Evolutionary conservation across 2,797 vertebrate genomes (phyloP), one percentile per base, ranked within the genome.

Genomic region (Rhinoraja longicauda): DNA sequence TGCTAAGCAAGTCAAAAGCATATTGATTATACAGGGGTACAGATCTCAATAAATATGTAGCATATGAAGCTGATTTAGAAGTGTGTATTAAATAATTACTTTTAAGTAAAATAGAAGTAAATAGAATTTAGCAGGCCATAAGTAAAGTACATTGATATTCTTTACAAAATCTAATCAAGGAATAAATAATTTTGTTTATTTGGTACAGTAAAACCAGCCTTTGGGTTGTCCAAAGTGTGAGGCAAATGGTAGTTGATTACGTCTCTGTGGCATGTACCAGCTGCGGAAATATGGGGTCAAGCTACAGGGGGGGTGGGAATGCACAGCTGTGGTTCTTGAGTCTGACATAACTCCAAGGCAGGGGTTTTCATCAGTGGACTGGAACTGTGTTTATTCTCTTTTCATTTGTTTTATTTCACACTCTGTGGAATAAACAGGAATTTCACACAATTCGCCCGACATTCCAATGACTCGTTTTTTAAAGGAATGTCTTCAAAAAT

Each of bases 401-500:
- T 91, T 53, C 90, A 92, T 92, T 92, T 92, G 90, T 92, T n/a
- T 92, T 75, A 53, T 39, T 36, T 19, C 9, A 53, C 13, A 53
- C 90, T 45, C 88, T 75, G 90, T 73, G 90, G 90, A 92, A 92
- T 92, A 53, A 72, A 92, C 90, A 92, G 90, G 90, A 92, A 92
- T 10, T 73, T 53, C 90, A 45, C 64, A 91, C 36, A 91, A 32
- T 36, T 91, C 64, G 91, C 90, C 21, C 72, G 75, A 29, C 36
- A 92, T 73, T 73, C 67, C 90, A 92, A 13, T 53, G 90, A 75
- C 39, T 39, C 36, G 45, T 17, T 26, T 72, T 92, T 32, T 32
- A 92, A 92, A 92, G 70, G 9, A 1, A n/a, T 92, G 45, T 26
- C 45, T 73, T 72, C 13, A 29, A 45, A 91, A 75, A 75, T 29